A percentile compares a stretch with the other conserved stretches of the same genome.
phyloP scores from a whole-genome alignment of 2,113 vertebrate genomes.

The Hoplias malabaricus region DNA sequence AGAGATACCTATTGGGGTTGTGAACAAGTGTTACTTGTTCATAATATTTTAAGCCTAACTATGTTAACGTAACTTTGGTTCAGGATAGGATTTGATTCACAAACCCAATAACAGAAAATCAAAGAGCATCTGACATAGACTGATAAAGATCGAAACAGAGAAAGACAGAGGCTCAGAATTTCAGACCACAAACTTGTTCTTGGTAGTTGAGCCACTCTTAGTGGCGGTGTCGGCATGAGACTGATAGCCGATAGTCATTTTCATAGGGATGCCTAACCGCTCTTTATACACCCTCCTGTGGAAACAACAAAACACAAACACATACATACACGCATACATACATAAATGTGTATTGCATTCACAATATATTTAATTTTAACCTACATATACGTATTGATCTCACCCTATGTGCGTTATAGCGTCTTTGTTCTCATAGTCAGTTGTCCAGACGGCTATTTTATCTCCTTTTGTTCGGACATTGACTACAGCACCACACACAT shows the following conservation, averaged over 20 bases:
- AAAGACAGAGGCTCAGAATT: constrained; percentile 55
- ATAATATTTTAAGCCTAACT: constrained; percentile 12
- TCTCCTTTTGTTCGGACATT: constrained; percentile 98
- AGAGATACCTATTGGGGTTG: background rate
- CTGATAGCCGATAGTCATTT: constrained; percentile 97
- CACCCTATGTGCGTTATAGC: constrained; percentile 97
- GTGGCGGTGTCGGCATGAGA: constrained; percentile 96
- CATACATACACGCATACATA: background rate
- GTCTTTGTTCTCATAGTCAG: constrained; percentile 94
- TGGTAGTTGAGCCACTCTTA: constrained; percentile 98
- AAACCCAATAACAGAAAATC: background rate
- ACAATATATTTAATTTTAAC: background rate
- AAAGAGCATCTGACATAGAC: constrained; percentile 3
- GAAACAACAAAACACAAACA: constrained; percentile 45
- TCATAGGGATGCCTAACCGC: constrained; percentile 93
- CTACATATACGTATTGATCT: constrained; percentile 53
- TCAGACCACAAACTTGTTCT: constrained; percentile 99
- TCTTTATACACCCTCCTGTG: constrained; percentile 98
- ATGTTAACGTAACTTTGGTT: constrained; percentile 42
- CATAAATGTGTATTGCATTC: background rate
- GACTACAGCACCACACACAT: constrained; percentile 96
- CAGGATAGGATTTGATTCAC: background rate
- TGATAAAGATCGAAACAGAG: background rate
- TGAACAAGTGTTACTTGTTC: background rate
- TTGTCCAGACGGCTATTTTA: constrained; percentile 98